Evolutionary conservation across 2,888 invertebrate species (phyloP), one percentile per base, ranked within the genome.

Genomic region (Balanococcus diminutus): DNA sequence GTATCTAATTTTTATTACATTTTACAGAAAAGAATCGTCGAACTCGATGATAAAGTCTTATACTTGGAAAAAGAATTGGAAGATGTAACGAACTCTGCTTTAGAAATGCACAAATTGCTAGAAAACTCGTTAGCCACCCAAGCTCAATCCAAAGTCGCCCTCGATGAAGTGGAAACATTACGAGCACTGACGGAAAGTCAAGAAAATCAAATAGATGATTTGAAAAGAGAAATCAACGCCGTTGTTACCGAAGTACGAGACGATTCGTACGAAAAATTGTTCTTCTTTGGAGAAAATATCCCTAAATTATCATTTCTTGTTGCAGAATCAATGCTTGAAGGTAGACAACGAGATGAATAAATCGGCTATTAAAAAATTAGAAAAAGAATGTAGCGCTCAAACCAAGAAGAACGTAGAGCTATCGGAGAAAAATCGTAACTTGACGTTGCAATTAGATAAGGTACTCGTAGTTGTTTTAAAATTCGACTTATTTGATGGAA

Each of bases 81-180:
- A 90, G 94, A 93, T 88, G 95, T 95, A 0, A 95, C 96, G 0
- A 95, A 95, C 88, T 95, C 95, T 8, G 94, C 94, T 72, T 90
- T 96, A 87, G 96, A 96, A 90, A 89, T 94, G 82, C 94, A 94
- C 88, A 91, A 92, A 89, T 93, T 94, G 91, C 90, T 94, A 39
- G 91, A 93, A 0, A 94, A 94, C 88, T 91, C 94, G 88, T 90
- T 84, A 39, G 28, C 56, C 25, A 61, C 67, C 19, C 84, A 84
- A 36, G 39, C 67, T 39, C 19, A 32, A 31, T 61, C 84, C 4
- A 61, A 61, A 36, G 4, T 25, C 11, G 84, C 84, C 46, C 25
- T 56, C 51, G 84, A 84, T 36, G 84, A 84, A 84, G 39, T 84
- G 39, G 84, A 84, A 32, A 36, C 61, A 14, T 19, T 84, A 32